A percentile compares a stretch with the other conserved stretches of the same genome.
These are phyloP conservation scores for Vanessa tameamea DNA, from an alignment of 1,140 invertebrate genomes.

Conservation along the genomic window DNA sequence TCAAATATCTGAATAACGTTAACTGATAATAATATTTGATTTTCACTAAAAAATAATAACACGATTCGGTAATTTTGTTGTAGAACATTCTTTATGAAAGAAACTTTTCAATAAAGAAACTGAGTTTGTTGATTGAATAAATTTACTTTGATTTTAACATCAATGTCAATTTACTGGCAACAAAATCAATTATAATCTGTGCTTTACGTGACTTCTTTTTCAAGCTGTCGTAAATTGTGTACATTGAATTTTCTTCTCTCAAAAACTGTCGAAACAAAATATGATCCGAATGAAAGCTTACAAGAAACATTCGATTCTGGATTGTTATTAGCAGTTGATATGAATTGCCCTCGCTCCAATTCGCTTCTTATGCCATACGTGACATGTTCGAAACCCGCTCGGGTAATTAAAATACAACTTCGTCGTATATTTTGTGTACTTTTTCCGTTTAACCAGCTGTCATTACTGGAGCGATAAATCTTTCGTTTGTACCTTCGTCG, in stretches of 20 bases:
- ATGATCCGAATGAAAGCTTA: constrained; percentile 38
- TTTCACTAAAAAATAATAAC: no score
- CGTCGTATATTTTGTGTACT: constrained; percentile 48
- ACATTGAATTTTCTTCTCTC: not conserved
- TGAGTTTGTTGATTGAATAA: no score
- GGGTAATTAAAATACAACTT: constrained; percentile 55
- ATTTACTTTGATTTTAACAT: no score
- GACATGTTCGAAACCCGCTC: constrained; percentile 40
- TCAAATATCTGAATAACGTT: no score
- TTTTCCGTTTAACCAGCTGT: constrained; percentile 57
- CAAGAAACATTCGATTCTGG: constrained; percentile 41
- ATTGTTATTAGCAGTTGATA: constrained; percentile 40
- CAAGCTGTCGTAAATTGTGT: not conserved
- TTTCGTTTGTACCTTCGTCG: constrained; percentile 55
- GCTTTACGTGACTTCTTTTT: not conserved
- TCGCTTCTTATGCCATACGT: constrained; percentile 44
- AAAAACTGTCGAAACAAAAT: constrained; percentile 22
- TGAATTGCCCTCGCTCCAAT: constrained; percentile 40
- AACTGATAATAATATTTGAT: no score
- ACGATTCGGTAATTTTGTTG: no score
- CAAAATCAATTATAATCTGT: not conserved
- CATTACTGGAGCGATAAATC: constrained; percentile 71
- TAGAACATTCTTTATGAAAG: no score
- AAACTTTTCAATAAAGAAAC: no score
- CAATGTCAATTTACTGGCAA: not conserved